Evolutionary conservation across 2,113 vertebrate species (phyloP).

Genomic region (Pleuronectes platessa): DNA sequence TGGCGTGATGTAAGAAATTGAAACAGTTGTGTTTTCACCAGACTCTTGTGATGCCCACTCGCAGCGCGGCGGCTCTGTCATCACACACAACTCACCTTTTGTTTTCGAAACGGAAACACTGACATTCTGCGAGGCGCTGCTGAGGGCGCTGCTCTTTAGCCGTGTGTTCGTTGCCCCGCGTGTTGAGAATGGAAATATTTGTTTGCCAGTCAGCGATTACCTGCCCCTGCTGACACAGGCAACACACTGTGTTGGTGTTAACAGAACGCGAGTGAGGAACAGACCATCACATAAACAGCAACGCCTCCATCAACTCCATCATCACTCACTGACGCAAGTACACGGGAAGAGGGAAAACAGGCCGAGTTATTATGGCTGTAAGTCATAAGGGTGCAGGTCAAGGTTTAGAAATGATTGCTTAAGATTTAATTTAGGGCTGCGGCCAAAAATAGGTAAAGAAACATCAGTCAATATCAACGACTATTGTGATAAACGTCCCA

Average conservation of each 20-base stretch:
- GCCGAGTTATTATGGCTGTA: background rate
- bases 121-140: slow-evolving; percentile 31
- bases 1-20: slow-evolving; percentile 44
- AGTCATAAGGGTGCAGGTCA: background rate
- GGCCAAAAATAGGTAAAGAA: too few relatives aligned
- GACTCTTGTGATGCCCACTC: background rate
- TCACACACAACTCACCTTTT: slow-evolving; percentile 16
- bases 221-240: slow-evolving; percentile 45
- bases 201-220: slow-evolving; percentile 37
- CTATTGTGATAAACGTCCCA: too few relatives aligned
- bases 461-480: too few relatives aligned
- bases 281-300: slow-evolving; percentile 37
- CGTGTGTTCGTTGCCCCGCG: slow-evolving; percentile 27
- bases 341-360: slow-evolving; percentile 1
- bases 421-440: too few relatives aligned
- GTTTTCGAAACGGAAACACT: slow-evolving; percentile 38
- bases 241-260: slow-evolving; percentile 58
- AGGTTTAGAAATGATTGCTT: too few relatives aligned
- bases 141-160: slow-evolving; percentile 24
- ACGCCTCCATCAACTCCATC: slow-evolving; percentile 27
- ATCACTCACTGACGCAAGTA: slow-evolving; percentile 9
- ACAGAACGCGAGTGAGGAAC: slow-evolving; percentile 31
- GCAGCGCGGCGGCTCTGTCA: background rate
- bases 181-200: slow-evolving; percentile 64
- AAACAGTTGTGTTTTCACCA: slow-evolving; percentile 20